A percentile compares a stretch with the other conserved stretches of the same genome.
Conservation (phyloP, 2,113 vertebrate species). For the Thinocorus orbignyianus region DNA sequence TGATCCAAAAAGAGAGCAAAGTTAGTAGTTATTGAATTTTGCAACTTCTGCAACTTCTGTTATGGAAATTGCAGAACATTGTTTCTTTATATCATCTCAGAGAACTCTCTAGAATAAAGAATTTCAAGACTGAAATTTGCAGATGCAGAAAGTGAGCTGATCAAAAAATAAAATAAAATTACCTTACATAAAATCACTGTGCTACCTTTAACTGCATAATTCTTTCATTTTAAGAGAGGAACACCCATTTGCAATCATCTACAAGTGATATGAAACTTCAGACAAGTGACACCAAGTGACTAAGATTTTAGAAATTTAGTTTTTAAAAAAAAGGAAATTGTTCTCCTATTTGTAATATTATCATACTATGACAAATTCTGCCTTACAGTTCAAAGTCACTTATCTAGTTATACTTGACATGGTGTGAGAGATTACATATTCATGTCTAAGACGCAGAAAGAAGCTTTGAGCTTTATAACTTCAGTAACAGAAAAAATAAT, state of each 20-base stretch:
- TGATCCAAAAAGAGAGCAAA: neutral
- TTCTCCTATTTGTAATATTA: neutral
- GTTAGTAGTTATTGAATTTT: neutral
- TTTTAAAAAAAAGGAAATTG: neutral
- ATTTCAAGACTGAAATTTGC: neutral
- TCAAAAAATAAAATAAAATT: neutral
- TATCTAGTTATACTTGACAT: neutral
- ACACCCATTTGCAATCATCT: rapidly evolving
- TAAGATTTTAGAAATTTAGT: neutral
- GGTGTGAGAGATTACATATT: neutral
- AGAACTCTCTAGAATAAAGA: neutral
- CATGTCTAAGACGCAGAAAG: neutral
- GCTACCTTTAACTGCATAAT: neutral
- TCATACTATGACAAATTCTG: neutral
- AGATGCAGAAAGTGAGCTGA: neutral
- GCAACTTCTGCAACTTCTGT: neutral
- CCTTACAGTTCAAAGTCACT: neutral
- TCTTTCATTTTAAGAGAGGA: neutral
- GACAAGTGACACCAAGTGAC: neutral
- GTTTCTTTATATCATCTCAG: neutral
- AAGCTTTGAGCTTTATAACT: neutral
- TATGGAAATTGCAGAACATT: neutral
- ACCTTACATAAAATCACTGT: neutral
- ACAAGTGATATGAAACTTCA: neutral
- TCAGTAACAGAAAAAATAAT: neutral